Base-by-base conservation (phyloP, 1,140 invertebrate genomes). In the Cydia fagiglandana region DNA sequence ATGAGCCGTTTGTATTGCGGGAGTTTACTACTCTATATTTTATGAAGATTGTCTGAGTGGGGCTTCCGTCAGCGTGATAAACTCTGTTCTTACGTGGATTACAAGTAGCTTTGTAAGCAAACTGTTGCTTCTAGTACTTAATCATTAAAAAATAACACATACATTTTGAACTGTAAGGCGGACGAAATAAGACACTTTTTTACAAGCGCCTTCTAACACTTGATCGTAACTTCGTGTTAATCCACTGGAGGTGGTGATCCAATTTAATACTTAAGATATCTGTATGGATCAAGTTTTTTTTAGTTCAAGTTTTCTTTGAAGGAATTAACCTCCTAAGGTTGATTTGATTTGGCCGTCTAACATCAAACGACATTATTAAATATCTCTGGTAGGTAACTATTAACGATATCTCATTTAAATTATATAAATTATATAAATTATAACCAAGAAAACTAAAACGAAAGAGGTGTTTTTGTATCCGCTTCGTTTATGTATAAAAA, bases 41-140 rank as follows among this genome's bases (percentile, higher is more conserved):
- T 70, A 70, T 70, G 66, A 38, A 38, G 66, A 70, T 70, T 70
- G 15, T 41, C 45, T 30, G 64, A 70, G 30, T 41, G n/a, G 30
- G 66, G 66, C 66, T 70, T 70, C 66, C 66, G 64, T 34, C 64
- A 10, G 24, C n/a, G 30, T 70, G 41, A 70, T 70, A 70, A 70
- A 70, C 56, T 61, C 17, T 4, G 30, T 17, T 17, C 66, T 41
- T 41, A 70, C 66, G n/a, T 38, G 30, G 64, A 66, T 66, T 66
- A 66, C 64, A 34, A 30, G 15, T 38, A 34, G 66, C 66, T n/a
- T 70, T 70, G 66, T 70, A 70, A 70, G 66, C 66, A 70, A 41
- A 70, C n/a, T 70, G 66, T 70, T 70, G 34, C 66, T 38, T 17
- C 50, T 53, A 53, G 50, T 53, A n/a, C 13, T 38, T 70, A 41